Evolutionary conservation across 2,797 vertebrate genomes (phyloP).

Genomic region (Limosa lapponica): DNA sequence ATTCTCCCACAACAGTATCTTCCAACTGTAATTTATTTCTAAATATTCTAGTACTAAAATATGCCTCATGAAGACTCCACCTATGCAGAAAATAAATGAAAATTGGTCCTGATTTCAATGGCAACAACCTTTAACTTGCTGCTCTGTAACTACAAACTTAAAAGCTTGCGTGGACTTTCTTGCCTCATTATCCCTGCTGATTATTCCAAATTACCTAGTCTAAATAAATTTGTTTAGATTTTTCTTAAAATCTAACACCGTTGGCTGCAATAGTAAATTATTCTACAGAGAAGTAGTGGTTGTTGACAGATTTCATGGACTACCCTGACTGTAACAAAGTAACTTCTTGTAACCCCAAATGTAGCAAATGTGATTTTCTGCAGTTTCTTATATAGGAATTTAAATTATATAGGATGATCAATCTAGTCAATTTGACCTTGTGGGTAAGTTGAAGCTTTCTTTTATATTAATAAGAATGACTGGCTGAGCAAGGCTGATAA

Average conservation of each 20-base stretch:
- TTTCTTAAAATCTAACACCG: background rate
- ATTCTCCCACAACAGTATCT: background rate
- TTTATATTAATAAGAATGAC: background rate
- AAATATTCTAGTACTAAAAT: background rate
- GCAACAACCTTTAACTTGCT: background rate
- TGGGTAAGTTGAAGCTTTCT: background rate
- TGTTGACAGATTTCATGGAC: background rate
- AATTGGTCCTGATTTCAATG: background rate
- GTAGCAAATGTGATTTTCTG: background rate
- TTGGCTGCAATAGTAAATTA: background rate
- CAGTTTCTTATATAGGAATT: background rate
- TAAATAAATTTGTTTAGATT: background rate
- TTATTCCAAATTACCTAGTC: background rate
- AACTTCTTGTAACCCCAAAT: background rate
- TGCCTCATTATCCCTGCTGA: background rate
- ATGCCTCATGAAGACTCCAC: too few species aligned
- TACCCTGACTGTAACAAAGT: background rate
- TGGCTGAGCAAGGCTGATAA: background rate
- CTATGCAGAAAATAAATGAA: background rate
- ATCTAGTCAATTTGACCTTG: background rate
- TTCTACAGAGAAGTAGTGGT: background rate
- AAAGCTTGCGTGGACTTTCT: background rate
- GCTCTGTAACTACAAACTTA: background rate
- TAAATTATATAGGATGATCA: background rate
- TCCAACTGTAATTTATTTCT: background rate